Percentiles rank a stretch among this genome's conserved stretches.
Conservation (phyloP, 2,797 vertebrate species). For the Argyrosomus regius region DNA sequence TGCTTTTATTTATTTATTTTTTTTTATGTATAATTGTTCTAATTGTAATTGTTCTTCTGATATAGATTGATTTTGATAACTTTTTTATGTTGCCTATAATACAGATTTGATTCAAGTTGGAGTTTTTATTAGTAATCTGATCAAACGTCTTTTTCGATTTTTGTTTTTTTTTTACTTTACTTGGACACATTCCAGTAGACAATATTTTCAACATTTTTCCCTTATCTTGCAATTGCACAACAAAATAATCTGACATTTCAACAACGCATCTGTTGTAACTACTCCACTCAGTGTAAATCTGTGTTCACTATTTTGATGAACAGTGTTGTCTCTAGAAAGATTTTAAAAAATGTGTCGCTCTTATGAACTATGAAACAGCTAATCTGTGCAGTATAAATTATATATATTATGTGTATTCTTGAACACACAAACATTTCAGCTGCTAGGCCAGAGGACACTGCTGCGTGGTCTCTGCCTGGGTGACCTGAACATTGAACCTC, state of each 20-base stretch:
- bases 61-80: not conserved
- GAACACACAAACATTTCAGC: too few relatives aligned
- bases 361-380: not conserved
- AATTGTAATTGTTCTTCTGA: not conserved
- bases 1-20: not conserved
- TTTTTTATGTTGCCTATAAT: not conserved
- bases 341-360: too few relatives aligned
- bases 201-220: not conserved
- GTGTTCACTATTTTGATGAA: not conserved
- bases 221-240: not conserved
- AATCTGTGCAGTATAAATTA: not conserved
- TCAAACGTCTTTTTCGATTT: not conserved
- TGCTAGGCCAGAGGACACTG: too few relatives aligned
- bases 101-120: not conserved
- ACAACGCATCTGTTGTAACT: not conserved
- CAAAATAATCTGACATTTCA: not conserved
- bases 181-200: not conserved
- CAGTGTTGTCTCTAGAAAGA: not conserved
- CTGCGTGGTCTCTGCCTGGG: not conserved
- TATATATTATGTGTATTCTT: not conserved
- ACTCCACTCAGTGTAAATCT: not conserved
- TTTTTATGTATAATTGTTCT: not conserved
- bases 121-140: not conserved
- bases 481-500: not conserved
- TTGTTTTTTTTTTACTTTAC: not conserved